Conservation (phyloP, 64 coral and sea anemone genomes). For the Cladopsammia gracilis region DNA sequence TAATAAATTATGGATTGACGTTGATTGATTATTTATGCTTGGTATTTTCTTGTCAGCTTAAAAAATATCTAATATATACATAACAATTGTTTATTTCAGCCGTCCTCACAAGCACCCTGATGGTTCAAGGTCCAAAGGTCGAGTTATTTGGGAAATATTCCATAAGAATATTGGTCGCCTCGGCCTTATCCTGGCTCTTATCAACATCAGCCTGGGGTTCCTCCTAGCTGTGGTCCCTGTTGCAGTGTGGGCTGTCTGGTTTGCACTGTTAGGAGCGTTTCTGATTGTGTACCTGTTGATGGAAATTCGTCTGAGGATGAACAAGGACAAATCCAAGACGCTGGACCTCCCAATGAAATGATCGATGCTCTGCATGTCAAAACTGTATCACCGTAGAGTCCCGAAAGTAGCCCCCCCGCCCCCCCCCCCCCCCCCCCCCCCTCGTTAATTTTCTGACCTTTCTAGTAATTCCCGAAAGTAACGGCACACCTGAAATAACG, state of each 20-base stretch:
- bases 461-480: no score
- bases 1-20: no score
- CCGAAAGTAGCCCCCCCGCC: no score
- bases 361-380: not conserved
- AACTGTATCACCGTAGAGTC: no score
- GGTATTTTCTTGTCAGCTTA: no score
- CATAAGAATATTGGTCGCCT: constrained; percentile 88
- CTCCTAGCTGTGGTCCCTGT: constrained; percentile 89
- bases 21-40: no score
- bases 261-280: constrained; percentile 63
- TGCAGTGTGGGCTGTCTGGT: constrained; percentile 88
- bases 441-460: no score
- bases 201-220: constrained; percentile 92
- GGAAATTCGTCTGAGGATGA: constrained; percentile 67
- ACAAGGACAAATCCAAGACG: constrained; percentile 4
- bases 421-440: no score
- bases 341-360: constrained; percentile 55
- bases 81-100: constrained; percentile 42
- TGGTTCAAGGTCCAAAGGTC: constrained; percentile 56
- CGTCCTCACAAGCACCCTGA: constrained; percentile 88
- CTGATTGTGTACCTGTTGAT: constrained; percentile 71
- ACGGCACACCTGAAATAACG: no score
- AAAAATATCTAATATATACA: no score
- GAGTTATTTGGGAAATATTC: constrained; percentile 87
- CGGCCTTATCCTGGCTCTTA: constrained; percentile 87